Conservation (phyloP, 2,888 invertebrate species). For the Drosophila ustulata region DNA sequence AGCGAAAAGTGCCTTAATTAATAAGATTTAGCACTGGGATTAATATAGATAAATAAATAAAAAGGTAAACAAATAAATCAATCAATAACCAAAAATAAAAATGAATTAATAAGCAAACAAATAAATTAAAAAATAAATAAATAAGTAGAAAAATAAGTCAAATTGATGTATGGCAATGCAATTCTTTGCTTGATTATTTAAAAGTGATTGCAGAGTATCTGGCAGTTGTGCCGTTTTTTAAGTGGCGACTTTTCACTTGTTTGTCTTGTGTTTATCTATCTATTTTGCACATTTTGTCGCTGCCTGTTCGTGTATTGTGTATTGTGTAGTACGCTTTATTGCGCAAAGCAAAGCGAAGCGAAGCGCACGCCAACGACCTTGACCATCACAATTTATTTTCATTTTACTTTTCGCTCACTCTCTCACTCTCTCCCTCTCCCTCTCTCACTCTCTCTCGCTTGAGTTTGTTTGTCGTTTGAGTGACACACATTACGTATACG, state of each 20-base stretch:
- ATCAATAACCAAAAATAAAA: no score
- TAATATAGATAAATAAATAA: no score
- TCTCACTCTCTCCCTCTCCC: slow-evolving; percentile 21
- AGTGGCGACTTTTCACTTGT: slow-evolving; percentile 2
- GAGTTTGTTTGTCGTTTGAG: slow-evolving; percentile 24
- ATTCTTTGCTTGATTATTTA: no score
- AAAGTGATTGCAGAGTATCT: neutral
- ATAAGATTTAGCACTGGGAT: no score
- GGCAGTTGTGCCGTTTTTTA: neutral
- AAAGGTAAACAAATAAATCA: no score
- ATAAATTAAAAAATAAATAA: no score
- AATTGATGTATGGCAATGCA: no score
- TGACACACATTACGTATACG: slow-evolving; percentile 27
- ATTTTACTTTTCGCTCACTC: slow-evolving; percentile 65
- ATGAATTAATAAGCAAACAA: no score
- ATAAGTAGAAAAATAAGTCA: no score
- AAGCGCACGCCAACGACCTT: slow-evolving; percentile 81
- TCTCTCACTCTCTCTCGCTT: neutral
- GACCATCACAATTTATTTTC: slow-evolving; percentile 83
- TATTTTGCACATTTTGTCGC: slow-evolving; percentile 53
- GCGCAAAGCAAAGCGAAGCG: slow-evolving; percentile 58
- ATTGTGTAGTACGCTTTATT: slow-evolving; percentile 53
- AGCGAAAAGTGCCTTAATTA: no score
- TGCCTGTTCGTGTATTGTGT: slow-evolving; percentile 13
- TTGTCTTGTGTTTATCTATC: slow-evolving; percentile 39